Base-by-base conservation (phyloP, 2,797 vertebrate species). In the Mastacembelus armatus region DNA sequence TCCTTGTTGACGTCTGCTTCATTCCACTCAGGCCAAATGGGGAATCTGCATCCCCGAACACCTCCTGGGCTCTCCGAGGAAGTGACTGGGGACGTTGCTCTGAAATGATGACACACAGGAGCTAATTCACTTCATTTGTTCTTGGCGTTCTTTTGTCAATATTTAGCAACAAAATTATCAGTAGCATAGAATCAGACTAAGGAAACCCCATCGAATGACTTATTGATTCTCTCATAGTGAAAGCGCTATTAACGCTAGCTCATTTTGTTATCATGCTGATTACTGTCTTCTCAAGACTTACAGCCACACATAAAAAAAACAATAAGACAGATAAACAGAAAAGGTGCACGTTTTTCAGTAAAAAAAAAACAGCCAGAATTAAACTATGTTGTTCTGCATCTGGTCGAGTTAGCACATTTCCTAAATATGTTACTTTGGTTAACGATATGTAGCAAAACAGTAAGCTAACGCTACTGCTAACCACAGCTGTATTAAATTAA, bases 11-110 rank as follows among this genome's bases (percentile, higher is more conserved):
- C 77, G 38, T 98, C 96, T 2, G 87, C 81, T 67, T 99, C 96
- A n/a, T 80, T 96, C 97, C 96, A 99, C 83, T 97, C 96, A 1
- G 96, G 95, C 96, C 96, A 98, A 64, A 98, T 81, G 3, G 91
- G 82, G 70, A 91, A 92, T 51, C 54, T 92, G 68, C 66, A 80
- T 44, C 79, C 94, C 71, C 70, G 89, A 8, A 66, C 58, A 47
- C 92, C 91, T 0, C 14, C 47, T 0, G 76, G 70, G 62, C 58
- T 72, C 15, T 85, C 76, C 12, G 66, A 71, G 16, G 77, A 85
- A 26, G 71, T 44, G 36, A 55, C 54, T n/a, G 66, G 4, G n/a
- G 33, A 80, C 1, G 43, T 29, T 22, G 71, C 29, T 59, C 94
- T 96, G 79, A 69, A 85, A 78, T 18, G 2, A 78, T 39, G 39